Evolutionary conservation across 2,888 invertebrate species (phyloP).

Genomic region (Calameuta filiformis): DNA sequence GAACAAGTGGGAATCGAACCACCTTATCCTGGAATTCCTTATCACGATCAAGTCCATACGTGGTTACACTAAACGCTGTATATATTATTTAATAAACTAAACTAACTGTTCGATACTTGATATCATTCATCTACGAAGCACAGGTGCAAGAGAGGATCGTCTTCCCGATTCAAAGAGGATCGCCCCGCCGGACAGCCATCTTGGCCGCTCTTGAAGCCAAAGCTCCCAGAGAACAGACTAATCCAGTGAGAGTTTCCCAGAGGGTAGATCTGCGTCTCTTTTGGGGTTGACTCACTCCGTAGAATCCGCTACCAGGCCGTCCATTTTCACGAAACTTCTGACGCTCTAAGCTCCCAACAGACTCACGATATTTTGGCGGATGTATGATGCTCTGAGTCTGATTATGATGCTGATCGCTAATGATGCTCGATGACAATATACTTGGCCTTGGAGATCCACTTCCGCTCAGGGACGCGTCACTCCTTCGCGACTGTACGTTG

Average conservation of each 20-base stretch:
- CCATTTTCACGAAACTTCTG: slow-evolving; percentile 9
- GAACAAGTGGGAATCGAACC: not conserved
- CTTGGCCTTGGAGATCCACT: not conserved
- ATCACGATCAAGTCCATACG: not conserved
- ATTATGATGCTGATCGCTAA: not conserved
- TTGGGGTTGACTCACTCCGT: slow-evolving; percentile 12
- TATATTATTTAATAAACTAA: not conserved
- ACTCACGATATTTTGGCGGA: slow-evolving; percentile 38
- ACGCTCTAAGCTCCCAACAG: slow-evolving; percentile 5
- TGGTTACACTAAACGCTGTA: not conserved
- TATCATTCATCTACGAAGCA: not conserved
- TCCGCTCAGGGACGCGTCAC: not conserved
- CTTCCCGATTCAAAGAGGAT: slow-evolving; percentile 46
- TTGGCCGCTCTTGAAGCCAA: slow-evolving; percentile 64
- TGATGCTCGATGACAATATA: not conserved
- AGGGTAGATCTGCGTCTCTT: slow-evolving; percentile 55
- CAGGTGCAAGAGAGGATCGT: not conserved
- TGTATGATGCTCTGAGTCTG: slow-evolving; percentile 38
- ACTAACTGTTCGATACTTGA: not conserved
- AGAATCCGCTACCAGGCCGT: not conserved
- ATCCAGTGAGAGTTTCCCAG: slow-evolving; percentile 66
- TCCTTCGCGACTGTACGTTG: slow-evolving; percentile 39
- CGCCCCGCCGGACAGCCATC: slow-evolving; percentile 55
- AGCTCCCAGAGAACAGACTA: slow-evolving; percentile 66
- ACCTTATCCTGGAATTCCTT: not conserved